These are phyloP conservation scores for Trichechus manatus DNA, from an alignment of 2,113 vertebrate genomes.

Conservation along the genomic window DNA sequence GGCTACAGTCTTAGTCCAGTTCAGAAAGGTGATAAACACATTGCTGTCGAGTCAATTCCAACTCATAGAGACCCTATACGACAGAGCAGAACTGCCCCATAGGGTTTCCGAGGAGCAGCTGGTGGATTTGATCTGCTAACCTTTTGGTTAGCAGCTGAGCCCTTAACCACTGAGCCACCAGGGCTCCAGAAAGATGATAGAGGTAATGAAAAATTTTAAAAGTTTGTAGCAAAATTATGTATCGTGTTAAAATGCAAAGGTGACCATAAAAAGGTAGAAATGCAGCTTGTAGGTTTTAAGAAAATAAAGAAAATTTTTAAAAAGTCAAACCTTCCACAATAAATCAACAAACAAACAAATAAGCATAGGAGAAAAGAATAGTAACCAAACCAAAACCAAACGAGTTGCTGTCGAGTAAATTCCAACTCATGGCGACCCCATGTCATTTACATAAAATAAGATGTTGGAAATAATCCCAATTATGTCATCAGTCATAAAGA, in stretches of 20 bases:
- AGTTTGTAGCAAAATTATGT: not conserved
- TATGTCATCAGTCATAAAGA: not conserved
- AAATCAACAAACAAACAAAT: not conserved
- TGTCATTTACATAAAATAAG: not conserved
- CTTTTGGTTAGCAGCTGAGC: too few relatives aligned
- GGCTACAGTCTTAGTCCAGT: not conserved
- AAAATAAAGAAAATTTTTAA: not conserved
- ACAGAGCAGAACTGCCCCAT: too few relatives aligned
- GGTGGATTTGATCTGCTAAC: too few relatives aligned
- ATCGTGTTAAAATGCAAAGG: not conserved
- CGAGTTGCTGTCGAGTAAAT: too few relatives aligned
- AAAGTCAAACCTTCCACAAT: not conserved
- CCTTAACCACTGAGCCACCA: too few relatives aligned
- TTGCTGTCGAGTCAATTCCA: too few relatives aligned
- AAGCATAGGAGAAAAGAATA: not conserved
- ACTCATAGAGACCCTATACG: too few relatives aligned
- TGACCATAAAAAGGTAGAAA: not conserved
- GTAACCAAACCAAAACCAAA: too few relatives aligned
- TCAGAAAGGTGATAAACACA: not conserved
- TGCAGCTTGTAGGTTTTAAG: not conserved
- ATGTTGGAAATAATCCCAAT: not conserved
- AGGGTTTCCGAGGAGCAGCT: too few relatives aligned
- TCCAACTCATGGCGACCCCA: too few relatives aligned
- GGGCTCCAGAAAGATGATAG: not conserved
- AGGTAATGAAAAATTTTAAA: not conserved